Evolutionary conservation across 2,797 vertebrate genomes (phyloP), one percentile per base, ranked within the genome.

Genomic region (Crocidura indochinensis): DNA sequence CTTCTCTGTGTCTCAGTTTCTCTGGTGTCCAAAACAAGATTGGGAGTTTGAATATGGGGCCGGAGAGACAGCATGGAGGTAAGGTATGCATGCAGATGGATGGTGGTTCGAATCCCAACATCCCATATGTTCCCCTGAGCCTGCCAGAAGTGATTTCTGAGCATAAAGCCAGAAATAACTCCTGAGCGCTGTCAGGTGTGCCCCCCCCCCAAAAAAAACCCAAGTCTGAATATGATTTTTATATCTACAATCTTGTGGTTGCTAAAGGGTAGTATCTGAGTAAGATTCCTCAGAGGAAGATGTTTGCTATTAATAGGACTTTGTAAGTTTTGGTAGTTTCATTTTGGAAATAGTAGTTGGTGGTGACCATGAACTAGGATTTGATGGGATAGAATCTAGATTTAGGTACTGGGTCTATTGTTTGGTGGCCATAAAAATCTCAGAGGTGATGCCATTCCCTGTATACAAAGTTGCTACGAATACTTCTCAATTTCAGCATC

Each of bases 231-330:
- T 68, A 56, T 68, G 12, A 62, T 92, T 82, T 53, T 92, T 47
- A 15, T 49, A 46, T 26, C 65, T 85, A 75, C 64, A 44, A 84
- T 82, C 89, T 89, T 94, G 17, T 85, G 74, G 73, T 38, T 46
- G 62, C 62, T 38, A 0, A 56, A 44, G 69, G 6, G n/a, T 78
- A 72, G 51, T 27, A 6, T 49, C 79, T 67, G 20, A 87, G 14
- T 75, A 49, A 87, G 84, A 74, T 84, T 88, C 76, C 31, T 64
- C 69, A 91, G 68, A 65, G 60, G 86, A 85, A 88, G 8, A 14
- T 51, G 12, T 69, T 46, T 77, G n/a, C 24, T 17, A 93, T 68
- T 62, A 47, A 27, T 67, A 8, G 44, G 64, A 10, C 8, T 68
- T 91, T 77, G 24, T 79, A 44, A 49, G 12, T 27, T 65, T 65